phyloP scores from a whole-genome alignment of 2,888 invertebrate genomes.

The Strigamia transsilvanica region DNA sequence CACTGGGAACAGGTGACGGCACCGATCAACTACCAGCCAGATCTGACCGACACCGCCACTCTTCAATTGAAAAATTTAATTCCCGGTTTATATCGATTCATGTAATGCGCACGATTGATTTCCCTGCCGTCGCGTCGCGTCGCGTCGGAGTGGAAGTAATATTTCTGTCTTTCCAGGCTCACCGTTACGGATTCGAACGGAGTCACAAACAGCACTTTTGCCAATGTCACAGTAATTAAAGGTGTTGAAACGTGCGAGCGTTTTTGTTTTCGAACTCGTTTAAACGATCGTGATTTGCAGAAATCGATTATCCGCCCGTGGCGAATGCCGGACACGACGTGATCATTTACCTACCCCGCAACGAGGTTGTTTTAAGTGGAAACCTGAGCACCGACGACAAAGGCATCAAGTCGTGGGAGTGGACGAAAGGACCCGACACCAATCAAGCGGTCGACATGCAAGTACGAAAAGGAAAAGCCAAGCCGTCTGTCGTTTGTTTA shows the following conservation, averaged over 20 bases:
- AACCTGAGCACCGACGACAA: slow-evolving; percentile 92
- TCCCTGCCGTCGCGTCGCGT: not conserved
- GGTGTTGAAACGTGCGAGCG: slow-evolving; percentile 59
- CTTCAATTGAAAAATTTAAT: slow-evolving; percentile 84
- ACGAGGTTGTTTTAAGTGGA: slow-evolving; percentile 83
- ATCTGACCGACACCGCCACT: slow-evolving; percentile 82
- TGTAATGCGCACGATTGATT: slow-evolving; percentile 60
- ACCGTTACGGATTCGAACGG: slow-evolving; percentile 93
- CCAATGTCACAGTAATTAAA: slow-evolving; percentile 88
- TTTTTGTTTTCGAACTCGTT: not conserved
- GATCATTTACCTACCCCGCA: slow-evolving; percentile 88
- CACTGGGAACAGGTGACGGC: slow-evolving; percentile 92
- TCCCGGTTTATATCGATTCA: slow-evolving; percentile 72
- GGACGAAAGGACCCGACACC: slow-evolving; percentile 89
- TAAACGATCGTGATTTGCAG: slow-evolving; percentile 62
- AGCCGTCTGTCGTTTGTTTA: no score
- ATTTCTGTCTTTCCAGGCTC: slow-evolving; percentile 67
- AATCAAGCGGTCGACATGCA: slow-evolving; percentile 93
- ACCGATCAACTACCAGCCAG: slow-evolving; percentile 77
- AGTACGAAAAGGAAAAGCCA: slow-evolving; percentile 61
- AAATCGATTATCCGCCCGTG: slow-evolving; percentile 92
- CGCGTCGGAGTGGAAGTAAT: not conserved
- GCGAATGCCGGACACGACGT: slow-evolving; percentile 93
- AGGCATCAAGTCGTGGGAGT: slow-evolving; percentile 92
- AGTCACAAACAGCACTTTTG: slow-evolving; percentile 82